Conservation (phyloP, 2,113 vertebrate species). For the Dolichotis patagonum region DNA sequence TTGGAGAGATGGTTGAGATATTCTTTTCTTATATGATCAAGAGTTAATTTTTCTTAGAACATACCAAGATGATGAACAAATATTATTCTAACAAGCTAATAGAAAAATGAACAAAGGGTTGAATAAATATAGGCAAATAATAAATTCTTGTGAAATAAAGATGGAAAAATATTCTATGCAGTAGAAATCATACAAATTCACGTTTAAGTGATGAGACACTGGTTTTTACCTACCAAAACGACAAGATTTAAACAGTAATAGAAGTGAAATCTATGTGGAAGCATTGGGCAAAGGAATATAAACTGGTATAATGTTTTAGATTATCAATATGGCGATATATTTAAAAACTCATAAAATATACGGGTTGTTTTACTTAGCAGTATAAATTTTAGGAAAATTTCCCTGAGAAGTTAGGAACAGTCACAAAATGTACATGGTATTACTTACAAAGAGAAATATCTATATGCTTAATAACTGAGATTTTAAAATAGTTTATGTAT, state of each 20-base stretch:
- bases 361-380: not conserved
- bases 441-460: not conserved
- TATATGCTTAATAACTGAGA: not conserved
- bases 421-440: not conserved
- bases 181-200: conserved; percentile 13
- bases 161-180: not conserved
- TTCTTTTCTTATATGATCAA: conserved; percentile 1
- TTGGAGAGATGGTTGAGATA: not conserved
- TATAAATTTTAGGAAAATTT: not conserved
- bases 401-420: not conserved
- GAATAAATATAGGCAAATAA: not conserved
- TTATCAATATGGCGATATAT: not conserved
- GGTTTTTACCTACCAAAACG: conserved; percentile 1
- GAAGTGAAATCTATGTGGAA: not conserved
- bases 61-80: not conserved
- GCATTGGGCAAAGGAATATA: not conserved
- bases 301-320: not conserved
- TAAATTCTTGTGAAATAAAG: not conserved
- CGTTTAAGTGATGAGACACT: not conserved
- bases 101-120: conserved; percentile 36
- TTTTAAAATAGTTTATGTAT: not conserved
- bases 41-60: not conserved
- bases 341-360: not conserved
- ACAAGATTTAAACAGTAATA: not conserved
- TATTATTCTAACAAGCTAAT: not conserved